These are phyloP conservation scores for Eidolon helvum DNA, from an alignment of 2,113 vertebrate species.

Conservation along the genomic window DNA sequence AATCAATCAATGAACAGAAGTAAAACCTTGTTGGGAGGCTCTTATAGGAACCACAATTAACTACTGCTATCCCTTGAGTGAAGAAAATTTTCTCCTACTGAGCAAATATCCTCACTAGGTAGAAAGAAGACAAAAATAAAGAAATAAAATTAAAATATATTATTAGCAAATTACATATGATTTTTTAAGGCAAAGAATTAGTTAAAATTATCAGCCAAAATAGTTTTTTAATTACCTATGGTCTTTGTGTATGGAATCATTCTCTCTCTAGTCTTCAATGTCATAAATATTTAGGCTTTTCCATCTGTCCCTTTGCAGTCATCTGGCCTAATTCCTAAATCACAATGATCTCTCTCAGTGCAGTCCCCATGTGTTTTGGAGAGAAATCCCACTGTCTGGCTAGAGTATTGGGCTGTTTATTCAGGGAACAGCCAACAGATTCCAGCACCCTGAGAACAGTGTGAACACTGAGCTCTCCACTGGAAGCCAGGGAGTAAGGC, in stretches of 20 bases:
- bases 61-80: neutral
- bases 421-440: neutral
- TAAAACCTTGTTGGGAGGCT: neutral
- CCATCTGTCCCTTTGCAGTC: slow-evolving; percentile 36
- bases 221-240: neutral
- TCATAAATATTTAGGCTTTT: slow-evolving; percentile 45
- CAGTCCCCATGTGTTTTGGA: neutral
- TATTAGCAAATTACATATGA: neutral
- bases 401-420: neutral
- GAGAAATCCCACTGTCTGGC: slow-evolving; percentile 6
- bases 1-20: neutral
- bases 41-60: neutral
- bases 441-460: neutral
- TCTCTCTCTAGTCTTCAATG: neutral
- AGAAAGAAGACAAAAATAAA: neutral
- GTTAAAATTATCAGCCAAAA: neutral
- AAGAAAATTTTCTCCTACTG: neutral
- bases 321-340: slow-evolving; percentile 47
- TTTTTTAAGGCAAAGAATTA: neutral
- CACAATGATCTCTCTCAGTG: neutral
- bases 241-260: neutral
- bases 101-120: neutral
- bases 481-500: neutral
- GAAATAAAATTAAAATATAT: neutral
- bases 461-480: neutral